These are phyloP conservation scores for Philantomba maxwellii DNA, from an alignment of 2,113 vertebrate species.

Conservation along the genomic window DNA sequence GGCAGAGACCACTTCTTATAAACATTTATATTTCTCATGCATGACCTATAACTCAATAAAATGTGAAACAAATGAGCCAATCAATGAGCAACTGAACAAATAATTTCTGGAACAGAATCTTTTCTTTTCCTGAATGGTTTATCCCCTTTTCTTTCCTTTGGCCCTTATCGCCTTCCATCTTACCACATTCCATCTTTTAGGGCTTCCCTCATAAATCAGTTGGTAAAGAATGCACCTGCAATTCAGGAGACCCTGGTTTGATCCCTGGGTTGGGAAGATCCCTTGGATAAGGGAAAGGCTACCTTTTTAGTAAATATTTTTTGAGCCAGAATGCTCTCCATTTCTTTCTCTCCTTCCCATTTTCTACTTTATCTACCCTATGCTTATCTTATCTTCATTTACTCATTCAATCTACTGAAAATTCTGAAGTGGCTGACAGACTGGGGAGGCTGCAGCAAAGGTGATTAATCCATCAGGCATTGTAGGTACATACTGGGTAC, in stretches of 20 bases:
- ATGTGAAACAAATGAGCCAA: background rate
- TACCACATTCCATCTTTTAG: background rate
- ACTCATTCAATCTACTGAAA: background rate
- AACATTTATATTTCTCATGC: background rate
- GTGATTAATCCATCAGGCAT: accelerated
- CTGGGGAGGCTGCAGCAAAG: background rate
- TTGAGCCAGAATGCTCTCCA: accelerated
- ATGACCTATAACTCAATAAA: background rate
- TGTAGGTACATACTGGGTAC: background rate
- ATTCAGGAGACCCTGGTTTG: background rate
- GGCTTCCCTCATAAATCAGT: background rate
- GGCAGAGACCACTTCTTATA: background rate
- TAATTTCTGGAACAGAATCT: background rate
- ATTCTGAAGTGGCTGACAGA: accelerated
- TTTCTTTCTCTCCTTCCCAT: background rate
- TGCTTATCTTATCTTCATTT: background rate
- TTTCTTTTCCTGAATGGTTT: background rate
- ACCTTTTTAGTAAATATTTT: background rate
- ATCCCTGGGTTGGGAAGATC: background rate
- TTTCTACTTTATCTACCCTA: background rate
- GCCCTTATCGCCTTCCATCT: background rate
- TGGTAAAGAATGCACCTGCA: background rate
- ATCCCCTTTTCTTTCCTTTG: background rate
- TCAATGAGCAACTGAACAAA: background rate
- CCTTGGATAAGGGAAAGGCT: background rate